These are phyloP conservation scores for Lasioglossum villosulum DNA, from an alignment of 2,888 invertebrate species.

Conservation along the genomic window DNA sequence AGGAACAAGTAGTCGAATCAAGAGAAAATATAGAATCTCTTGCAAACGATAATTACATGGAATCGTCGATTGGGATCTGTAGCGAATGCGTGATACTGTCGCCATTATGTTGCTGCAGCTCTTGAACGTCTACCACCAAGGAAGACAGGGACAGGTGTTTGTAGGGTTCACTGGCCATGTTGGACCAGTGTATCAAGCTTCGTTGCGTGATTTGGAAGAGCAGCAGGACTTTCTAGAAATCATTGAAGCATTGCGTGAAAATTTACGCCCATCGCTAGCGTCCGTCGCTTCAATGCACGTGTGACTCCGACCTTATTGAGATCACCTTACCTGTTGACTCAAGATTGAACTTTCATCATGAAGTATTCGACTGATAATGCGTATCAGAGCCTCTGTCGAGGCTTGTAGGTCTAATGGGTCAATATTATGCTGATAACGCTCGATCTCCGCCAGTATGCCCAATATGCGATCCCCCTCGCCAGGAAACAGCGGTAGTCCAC, in stretches of 20 bases:
- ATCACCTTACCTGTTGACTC: conserved; percentile 88
- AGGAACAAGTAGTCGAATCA: background rate
- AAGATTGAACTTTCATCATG: conserved; percentile 89
- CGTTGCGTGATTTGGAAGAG: conserved; percentile 82
- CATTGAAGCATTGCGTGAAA: background rate
- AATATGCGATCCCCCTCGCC: conserved; percentile 89
- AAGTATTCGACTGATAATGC: conserved; percentile 89
- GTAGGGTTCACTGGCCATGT: conserved; percentile 73
- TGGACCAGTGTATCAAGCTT: conserved; percentile 83
- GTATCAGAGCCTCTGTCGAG: conserved; percentile 86
- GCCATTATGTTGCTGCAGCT: conserved; percentile 76
- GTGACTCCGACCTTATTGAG: background rate
- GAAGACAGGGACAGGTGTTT: conserved; percentile 81
- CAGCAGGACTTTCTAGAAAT: conserved; percentile 81
- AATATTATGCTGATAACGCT: conserved; percentile 85
- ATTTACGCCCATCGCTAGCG: no score
- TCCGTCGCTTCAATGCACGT: background rate
- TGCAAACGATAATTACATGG: conserved; percentile 72
- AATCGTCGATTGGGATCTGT: conserved; percentile 79
- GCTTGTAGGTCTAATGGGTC: conserved; percentile 85
- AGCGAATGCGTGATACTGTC: conserved; percentile 78
- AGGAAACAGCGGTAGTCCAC: conserved; percentile 86
- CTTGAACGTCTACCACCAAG: conserved; percentile 81
- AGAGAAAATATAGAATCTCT: background rate
- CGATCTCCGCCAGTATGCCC: conserved; percentile 86